Evolutionary conservation across 1,140 invertebrate species (phyloP).

Genomic region (Drosophila repletoides): DNA sequence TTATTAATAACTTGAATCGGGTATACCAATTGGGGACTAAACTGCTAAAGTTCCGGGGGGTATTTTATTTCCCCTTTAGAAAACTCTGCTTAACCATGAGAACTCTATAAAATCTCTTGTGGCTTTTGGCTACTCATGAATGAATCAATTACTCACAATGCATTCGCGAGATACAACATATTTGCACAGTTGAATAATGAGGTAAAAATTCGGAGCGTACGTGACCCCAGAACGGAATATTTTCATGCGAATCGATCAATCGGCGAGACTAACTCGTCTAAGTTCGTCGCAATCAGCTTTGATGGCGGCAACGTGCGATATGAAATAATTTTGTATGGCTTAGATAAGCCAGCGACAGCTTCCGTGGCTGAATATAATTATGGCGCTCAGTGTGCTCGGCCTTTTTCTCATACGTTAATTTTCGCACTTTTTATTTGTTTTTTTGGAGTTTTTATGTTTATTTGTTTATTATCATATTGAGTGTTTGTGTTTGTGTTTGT

Average conservation of each 20-base stretch:
- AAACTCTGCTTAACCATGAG: too few relatives aligned
- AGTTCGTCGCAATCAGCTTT: conserved; percentile 24
- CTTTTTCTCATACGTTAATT: conserved; percentile 48
- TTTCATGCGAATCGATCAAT: conserved; percentile 45
- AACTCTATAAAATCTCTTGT: too few relatives aligned
- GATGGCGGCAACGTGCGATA: conserved; percentile 26
- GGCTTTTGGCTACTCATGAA: conserved; percentile 16
- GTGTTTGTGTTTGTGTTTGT: conserved; percentile 28
- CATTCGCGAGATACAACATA: too few relatives aligned
- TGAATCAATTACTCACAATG: conserved; percentile 60
- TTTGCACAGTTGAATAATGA: conserved; percentile 36
- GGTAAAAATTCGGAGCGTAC: conserved; percentile 38
- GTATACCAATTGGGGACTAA: too few relatives aligned
- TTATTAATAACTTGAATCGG: too few relatives aligned
- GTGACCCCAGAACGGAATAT: conserved; percentile 33
- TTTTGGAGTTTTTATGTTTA: conserved; percentile 38
- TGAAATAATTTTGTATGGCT: neutral
- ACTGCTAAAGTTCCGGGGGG: too few relatives aligned
- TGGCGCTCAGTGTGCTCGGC: conserved; percentile 20
- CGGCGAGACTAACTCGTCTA: conserved; percentile 22
- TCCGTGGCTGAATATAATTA: conserved; percentile 21
- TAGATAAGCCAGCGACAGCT: conserved; percentile 8
- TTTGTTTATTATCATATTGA: conserved; percentile 40
- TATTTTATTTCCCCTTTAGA: too few relatives aligned
- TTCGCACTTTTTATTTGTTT: conserved; percentile 61